phyloP scores from a whole-genome alignment of 2,888 invertebrate species.

The Scaeva pyrastri region DNA sequence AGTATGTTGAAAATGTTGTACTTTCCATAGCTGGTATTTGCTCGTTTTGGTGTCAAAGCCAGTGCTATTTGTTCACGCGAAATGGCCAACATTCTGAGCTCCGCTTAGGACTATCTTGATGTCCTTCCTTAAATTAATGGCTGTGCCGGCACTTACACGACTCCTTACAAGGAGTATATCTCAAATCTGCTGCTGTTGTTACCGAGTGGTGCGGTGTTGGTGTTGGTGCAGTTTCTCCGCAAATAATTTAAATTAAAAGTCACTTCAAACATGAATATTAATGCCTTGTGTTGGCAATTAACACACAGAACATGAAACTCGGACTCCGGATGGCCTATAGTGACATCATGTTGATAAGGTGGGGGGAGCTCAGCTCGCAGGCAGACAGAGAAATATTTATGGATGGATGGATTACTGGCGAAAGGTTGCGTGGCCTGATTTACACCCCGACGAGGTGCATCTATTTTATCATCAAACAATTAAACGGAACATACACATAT shows the following conservation, averaged over 20 bases:
- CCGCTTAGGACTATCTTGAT: constrained; percentile 21
- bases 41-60: constrained; percentile 42
- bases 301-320: constrained; percentile 68
- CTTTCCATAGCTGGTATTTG: constrained; percentile 4
- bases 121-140: constrained; percentile 69
- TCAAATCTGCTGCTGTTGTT: constrained; percentile 33
- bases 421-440: constrained; percentile 70
- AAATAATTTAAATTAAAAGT: constrained; percentile 77
- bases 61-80: constrained; percentile 67
- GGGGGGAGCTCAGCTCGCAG: too few species aligned
- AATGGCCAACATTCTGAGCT: constrained; percentile 39
- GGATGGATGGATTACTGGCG: constrained; percentile 71
- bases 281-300: constrained; percentile 77
- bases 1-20: constrained; percentile 40
- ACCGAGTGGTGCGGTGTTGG: not conserved
- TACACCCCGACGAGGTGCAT: constrained; percentile 62
- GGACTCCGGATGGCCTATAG: not conserved
- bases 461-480: constrained; percentile 52
- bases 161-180: constrained; percentile 56
- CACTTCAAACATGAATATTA: constrained; percentile 78
- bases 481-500: constrained; percentile 35
- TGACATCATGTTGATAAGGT: not conserved
- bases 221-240: constrained; percentile 14
- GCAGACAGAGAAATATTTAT: constrained; percentile 62
- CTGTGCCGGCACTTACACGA: constrained; percentile 19